Percentiles rank a stretch among this genome's conserved stretches.
Conservation (phyloP, 2,113 vertebrate genomes). For the Sprattus sprattus region DNA sequence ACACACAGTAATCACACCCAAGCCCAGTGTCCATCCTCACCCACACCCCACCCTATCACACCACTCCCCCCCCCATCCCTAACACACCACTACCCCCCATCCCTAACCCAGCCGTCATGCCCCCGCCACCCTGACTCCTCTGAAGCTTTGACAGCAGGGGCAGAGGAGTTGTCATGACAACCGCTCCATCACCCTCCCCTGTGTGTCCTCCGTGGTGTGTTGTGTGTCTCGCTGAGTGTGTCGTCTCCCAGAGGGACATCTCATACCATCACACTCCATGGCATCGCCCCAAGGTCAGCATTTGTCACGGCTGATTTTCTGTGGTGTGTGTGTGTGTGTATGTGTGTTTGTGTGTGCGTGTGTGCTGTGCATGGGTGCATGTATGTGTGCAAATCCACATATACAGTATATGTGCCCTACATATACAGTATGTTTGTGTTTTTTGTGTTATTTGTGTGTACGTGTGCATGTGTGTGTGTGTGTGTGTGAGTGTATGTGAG, state of each 20-base stretch:
- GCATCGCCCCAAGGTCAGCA: background rate
- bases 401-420: too few relatives aligned
- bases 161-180: background rate
- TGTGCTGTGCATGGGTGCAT: too few relatives aligned
- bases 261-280: background rate
- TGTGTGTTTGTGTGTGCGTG: background rate
- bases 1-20: too few relatives aligned
- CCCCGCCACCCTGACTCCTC: background rate
- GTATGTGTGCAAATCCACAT: too few relatives aligned
- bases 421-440: too few relatives aligned
- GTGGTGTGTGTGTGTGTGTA: background rate
- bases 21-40: too few relatives aligned
- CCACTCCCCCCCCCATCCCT: background rate
- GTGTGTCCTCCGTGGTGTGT: slow-evolving; percentile 2
- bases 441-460: too few relatives aligned
- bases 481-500: too few relatives aligned
- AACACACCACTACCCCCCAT: background rate
- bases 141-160: background rate
- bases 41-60: too few relatives aligned
- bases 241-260: background rate
- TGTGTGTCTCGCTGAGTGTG: slow-evolving; percentile 2
- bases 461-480: too few relatives aligned
- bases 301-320: background rate
- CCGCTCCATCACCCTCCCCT: background rate
- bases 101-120: background rate